phyloP scores from a whole-genome alignment of 92 coral and sea anemone genomes.

The Paragorgia papillata region DNA sequence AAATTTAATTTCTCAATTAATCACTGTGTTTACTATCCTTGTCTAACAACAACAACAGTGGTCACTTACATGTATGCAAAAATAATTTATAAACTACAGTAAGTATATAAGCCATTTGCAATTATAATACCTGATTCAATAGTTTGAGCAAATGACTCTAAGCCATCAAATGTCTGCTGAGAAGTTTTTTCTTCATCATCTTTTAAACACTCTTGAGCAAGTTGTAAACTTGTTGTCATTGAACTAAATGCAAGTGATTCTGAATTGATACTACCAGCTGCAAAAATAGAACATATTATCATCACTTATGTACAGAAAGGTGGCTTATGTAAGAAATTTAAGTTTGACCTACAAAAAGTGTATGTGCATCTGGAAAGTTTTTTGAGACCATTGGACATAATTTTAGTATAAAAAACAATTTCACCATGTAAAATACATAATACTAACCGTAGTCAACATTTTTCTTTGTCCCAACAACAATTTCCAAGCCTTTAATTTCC shows the following conservation, averaged over 20 bases:
- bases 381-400: no score
- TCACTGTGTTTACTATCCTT: no score
- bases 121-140: conserved; percentile 98
- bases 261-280: conserved; percentile 69
- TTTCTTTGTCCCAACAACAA: conserved; percentile 79
- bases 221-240: conserved; percentile 98
- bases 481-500: conserved; percentile 91
- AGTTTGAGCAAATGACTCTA: conserved; percentile 99
- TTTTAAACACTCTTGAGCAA: conserved; percentile 94
- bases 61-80: no score
- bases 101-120: no score
- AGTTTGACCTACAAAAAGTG: no score
- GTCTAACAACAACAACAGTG: no score
- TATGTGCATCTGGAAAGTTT: no score
- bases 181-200: conserved; percentile 77
- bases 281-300: neutral
- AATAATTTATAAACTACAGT: neutral
- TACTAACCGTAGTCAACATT: conserved; percentile 76
- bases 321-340: no score
- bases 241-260: conserved; percentile 89
- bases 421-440: neutral
- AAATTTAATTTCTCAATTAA: no score
- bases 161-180: conserved; percentile 87
- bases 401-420: neutral
- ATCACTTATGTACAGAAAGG: neutral